Evolutionary conservation across 2,888 invertebrate species (phyloP), one percentile per base, ranked within the genome.

Genomic region (Molorchus minor): DNA sequence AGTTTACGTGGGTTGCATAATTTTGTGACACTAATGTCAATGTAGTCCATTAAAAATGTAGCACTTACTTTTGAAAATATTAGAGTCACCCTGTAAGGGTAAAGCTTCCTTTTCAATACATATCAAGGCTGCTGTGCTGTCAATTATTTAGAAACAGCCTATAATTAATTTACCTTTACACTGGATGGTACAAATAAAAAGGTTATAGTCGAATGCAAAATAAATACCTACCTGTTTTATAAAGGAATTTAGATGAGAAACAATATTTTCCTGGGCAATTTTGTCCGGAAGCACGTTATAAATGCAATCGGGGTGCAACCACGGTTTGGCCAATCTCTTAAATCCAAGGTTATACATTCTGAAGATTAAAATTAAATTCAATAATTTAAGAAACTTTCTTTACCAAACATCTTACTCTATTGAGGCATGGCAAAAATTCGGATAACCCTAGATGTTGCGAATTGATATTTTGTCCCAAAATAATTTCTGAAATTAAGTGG

Each of bases 261-360:
- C 33, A 10, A 53, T 40, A 10, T 51, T 17, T 30, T 68, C 62
- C 13, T 62, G 57, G 52, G 44, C 46, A 35, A 29, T 58, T 56
- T 64, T 66, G 1, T 60, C 47, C 4, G 67, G 56, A n/a, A 64
- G 60, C 21, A 62, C 51, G 20, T 69, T 65, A 35, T 59, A 71
- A n/a, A 69, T 53, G 20, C 68, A 56, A 51, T 69, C 64, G 2
- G 66, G 63, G 19, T 69, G 68, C 12, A 71, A 56, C 72, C 71
- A 71, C 3, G 70, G 64, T 57, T 69, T 73, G 1, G 62, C 47
- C 58, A 74, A 38, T 64, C 73, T 63, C 19, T 58, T 62, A 35
- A 69, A 70, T 12, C 46, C 61, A n/a, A 69, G 33, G 25, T 68
- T 45, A 41, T 72, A 70, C 33, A 68, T 56, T 15, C 72, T 73